phyloP scores from a whole-genome alignment of 2,888 invertebrate species.

The Strigamia crassipes region DNA sequence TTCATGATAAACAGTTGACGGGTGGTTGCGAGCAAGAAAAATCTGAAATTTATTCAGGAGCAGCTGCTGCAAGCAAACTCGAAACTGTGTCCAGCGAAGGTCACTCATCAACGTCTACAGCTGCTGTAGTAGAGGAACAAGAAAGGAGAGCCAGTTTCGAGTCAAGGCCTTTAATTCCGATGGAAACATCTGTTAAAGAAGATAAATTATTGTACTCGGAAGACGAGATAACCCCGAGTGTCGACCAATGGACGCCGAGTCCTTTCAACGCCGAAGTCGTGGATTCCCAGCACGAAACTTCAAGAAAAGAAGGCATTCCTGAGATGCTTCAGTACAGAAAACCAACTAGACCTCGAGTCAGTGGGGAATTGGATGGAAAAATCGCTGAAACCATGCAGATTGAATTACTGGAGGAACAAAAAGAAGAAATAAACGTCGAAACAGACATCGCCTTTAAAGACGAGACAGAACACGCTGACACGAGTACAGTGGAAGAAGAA shows the following conservation, averaged over 20 bases:
- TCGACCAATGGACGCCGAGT: background rate
- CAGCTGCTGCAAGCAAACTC: background rate
- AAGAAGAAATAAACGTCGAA: background rate
- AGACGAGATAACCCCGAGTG: background rate
- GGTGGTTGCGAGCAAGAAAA: background rate
- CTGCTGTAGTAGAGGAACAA: background rate
- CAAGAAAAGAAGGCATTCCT: background rate
- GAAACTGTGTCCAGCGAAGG: background rate
- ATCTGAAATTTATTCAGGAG: background rate
- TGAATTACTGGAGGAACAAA: background rate
- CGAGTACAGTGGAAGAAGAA: background rate
- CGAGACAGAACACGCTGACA: background rate
- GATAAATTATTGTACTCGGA: background rate
- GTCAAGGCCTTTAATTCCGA: background rate
- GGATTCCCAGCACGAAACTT: background rate
- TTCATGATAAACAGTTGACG: background rate
- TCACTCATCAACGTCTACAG: background rate
- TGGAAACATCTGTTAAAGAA: background rate
- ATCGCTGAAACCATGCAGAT: background rate
- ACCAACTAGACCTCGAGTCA: background rate
- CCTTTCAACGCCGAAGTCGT: background rate
- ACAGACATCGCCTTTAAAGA: background rate
- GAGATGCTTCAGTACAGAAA: conserved; percentile 1
- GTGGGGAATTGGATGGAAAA: background rate
- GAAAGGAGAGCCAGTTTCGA: background rate